Conservation (phyloP, 2,797 vertebrate genomes). For the Artibeus lituratus region DNA sequence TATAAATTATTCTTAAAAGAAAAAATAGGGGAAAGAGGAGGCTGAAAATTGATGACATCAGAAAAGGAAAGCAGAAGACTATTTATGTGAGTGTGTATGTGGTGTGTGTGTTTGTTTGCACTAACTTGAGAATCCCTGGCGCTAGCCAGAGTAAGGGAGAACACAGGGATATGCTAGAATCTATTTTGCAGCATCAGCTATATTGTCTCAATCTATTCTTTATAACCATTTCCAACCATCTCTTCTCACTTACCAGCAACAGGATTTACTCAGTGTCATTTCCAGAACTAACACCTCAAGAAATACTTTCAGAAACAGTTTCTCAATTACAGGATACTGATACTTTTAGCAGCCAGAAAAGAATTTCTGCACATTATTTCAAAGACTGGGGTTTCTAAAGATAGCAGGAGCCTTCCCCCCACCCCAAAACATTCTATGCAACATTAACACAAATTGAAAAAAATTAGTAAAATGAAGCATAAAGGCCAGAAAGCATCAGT, state of each 20-base stretch:
- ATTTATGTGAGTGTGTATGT: background rate
- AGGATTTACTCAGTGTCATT: slow-evolving; percentile 63
- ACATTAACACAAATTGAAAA: background rate
- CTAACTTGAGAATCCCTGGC: background rate
- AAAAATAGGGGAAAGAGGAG: background rate
- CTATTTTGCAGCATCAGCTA: slow-evolving; percentile 39
- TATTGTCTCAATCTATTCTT: slow-evolving; percentile 24
- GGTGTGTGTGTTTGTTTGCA: background rate
- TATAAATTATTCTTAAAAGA: background rate
- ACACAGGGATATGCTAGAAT: background rate
- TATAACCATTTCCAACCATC: slow-evolving; percentile 12
- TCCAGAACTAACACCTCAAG: slow-evolving; percentile 64
- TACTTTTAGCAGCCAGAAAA: slow-evolving; percentile 38
- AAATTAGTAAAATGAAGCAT: background rate
- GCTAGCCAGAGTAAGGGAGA: background rate
- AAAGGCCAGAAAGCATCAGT: background rate
- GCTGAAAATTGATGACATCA: background rate
- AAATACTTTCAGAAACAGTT: slow-evolving; percentile 59
- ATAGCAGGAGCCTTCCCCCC: background rate
- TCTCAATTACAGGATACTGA: slow-evolving; percentile 41
- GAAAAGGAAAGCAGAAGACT: slow-evolving; percentile 6
- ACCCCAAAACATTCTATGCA: background rate
- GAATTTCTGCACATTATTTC: slow-evolving; percentile 27
- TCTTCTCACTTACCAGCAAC: slow-evolving; percentile 15
- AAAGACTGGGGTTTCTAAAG: slow-evolving; percentile 29